Percentiles rank a stretch among this genome's conserved stretches.
Conservation (phyloP, 1,140 invertebrate genomes). For the Trialeurodes vaporariorum region DNA sequence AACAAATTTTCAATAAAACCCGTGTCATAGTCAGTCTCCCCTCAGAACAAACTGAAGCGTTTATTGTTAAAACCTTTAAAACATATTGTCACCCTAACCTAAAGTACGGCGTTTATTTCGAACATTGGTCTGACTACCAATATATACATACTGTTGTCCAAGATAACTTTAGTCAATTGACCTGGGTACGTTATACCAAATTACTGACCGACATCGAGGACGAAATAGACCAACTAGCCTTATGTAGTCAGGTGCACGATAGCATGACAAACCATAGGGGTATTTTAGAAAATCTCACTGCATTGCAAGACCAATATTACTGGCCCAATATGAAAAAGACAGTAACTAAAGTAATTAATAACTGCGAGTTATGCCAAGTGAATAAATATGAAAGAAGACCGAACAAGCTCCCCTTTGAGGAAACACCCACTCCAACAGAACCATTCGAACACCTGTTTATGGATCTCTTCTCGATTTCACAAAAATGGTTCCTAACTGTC, state of each 20-base stretch:
- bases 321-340: not conserved
- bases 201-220: not conserved
- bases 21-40: not conserved
- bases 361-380: not conserved
- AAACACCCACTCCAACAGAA: not conserved
- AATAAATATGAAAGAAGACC: not conserved
- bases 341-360: not conserved
- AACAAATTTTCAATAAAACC: not conserved
- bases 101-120: not conserved
- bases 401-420: not conserved
- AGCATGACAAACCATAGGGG: not conserved
- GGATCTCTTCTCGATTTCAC: not conserved
- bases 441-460: not conserved
- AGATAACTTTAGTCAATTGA: not conserved
- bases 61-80: not conserved
- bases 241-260: not conserved
- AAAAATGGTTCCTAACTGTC: not conserved
- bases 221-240: not conserved
- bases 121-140: not conserved
- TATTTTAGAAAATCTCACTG: conserved; percentile 7
- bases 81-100: not conserved
- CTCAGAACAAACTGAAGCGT: not conserved
- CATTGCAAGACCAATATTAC: not conserved
- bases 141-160: not conserved
- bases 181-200: not conserved